Percentiles rank a stretch among this genome's conserved stretches.
Evolutionary conservation across 2,113 vertebrate genomes (phyloP).

Genomic region (Chlamydotis undulata): DNA sequence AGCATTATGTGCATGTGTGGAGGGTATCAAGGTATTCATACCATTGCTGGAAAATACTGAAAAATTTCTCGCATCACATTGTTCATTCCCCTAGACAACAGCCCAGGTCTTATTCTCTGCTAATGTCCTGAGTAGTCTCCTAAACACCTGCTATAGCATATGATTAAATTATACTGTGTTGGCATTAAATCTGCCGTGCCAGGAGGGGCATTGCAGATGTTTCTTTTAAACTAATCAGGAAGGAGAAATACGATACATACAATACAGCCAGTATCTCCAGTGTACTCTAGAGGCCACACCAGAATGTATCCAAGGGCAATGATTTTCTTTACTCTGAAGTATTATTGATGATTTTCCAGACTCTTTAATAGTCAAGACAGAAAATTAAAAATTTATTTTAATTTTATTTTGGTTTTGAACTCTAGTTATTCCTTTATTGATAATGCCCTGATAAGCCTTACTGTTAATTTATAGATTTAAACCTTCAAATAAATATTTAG

Average conservation of each 20-base stretch:
- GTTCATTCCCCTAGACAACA: constrained; percentile 3
- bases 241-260: not conserved
- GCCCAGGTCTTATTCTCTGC: not conserved
- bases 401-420: not conserved
- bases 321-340: not conserved
- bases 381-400: not conserved
- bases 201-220: not conserved
- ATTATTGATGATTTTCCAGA: not conserved
- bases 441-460: not conserved
- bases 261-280: not conserved
- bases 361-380: not conserved
- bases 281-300: not conserved
- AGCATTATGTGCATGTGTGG: not conserved
- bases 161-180: not conserved
- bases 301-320: not conserved
- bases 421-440: not conserved
- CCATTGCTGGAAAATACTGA: not conserved
- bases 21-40: not conserved
- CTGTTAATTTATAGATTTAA: not conserved
- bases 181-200: constrained; percentile 20
- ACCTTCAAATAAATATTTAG: not conserved
- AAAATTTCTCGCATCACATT: not conserved
- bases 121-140: constrained; percentile 13
- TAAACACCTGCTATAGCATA: constrained; percentile 24
- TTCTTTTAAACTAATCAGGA: not conserved